Percentiles rank a stretch among this genome's conserved stretches.
phyloP scores from a whole-genome alignment of 2,113 vertebrate genomes.

The Oryctolagus cuniculus region mOryCun1.1 NC_091453.1:100670001-100670500 shows the following conservation, averaged over 20 bases:
- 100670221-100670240: neutral
- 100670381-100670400: slow-evolving; percentile 4
- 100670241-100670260: neutral
- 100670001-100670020: neutral
- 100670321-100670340: neutral
- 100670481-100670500: neutral
- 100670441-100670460: slow-evolving; percentile 14
- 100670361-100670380: slow-evolving; percentile 37
- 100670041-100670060: neutral
- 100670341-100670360: slow-evolving; percentile 13
- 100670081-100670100: neutral
- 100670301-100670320: neutral
- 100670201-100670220: neutral
- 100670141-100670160: neutral
- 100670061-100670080: neutral
- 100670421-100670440: too few species aligned
- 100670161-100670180: neutral
- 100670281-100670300: neutral
- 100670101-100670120: neutral
- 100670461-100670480: neutral
- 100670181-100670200: neutral
- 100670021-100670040: neutral
- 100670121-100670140: neutral
- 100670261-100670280: neutral
- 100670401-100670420: neutral